Evolutionary conservation across 2,888 invertebrate genomes (phyloP).

Genomic region (Drosophila kambysellisi): DNA sequence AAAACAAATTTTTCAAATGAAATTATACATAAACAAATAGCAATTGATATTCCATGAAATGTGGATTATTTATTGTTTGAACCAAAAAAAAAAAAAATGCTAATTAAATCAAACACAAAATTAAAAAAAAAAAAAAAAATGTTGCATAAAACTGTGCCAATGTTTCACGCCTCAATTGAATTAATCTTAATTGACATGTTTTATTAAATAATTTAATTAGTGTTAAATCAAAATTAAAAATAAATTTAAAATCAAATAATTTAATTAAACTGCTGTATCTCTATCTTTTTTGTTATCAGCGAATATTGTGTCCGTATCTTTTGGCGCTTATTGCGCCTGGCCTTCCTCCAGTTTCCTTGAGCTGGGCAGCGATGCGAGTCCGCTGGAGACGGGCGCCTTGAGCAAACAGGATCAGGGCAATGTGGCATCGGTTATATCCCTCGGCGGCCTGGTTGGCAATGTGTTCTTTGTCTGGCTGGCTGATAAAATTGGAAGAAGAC

Average conservation of each 20-base stretch:
- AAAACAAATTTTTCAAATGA: background rate
- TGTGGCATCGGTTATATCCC: conserved; percentile 82
- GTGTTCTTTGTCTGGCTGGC: conserved; percentile 82
- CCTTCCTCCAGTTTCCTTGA: conserved; percentile 82
- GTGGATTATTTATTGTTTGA: background rate
- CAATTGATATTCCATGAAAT: background rate
- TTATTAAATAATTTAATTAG: background rate
- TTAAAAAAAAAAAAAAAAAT: background rate
- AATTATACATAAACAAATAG: background rate
- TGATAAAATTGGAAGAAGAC: conserved; percentile 80
- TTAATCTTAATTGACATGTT: background rate
- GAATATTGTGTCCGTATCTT: conserved; percentile 80
- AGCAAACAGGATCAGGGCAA: conserved; percentile 80
- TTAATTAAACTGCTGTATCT: background rate
- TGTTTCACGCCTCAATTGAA: background rate
- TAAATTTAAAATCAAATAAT: background rate
- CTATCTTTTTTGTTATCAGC: background rate
- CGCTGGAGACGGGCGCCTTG: conserved; percentile 80
- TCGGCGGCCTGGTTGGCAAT: conserved; percentile 82
- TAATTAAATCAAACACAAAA: background rate
- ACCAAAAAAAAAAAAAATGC: background rate
- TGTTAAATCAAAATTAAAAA: background rate
- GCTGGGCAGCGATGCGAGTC: conserved; percentile 74
- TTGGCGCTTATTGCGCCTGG: conserved; percentile 84
- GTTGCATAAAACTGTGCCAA: background rate